These are phyloP conservation scores for Torymus aiolomorphi DNA, from an alignment of 2,888 invertebrate genomes.

Conservation along the genomic window DNA sequence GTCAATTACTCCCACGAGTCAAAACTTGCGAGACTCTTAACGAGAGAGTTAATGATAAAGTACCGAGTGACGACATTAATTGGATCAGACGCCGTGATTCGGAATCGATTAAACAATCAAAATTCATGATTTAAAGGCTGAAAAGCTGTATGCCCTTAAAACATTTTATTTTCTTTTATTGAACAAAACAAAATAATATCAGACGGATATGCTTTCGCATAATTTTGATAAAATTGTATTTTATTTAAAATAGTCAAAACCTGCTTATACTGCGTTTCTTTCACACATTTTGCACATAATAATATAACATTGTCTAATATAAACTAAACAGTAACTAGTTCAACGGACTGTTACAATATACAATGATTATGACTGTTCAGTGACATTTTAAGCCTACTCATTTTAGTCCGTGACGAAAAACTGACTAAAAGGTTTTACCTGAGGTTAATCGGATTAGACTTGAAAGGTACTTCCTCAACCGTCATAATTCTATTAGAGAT, in stretches of 20 bases:
- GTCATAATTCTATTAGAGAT: constrained; percentile 3
- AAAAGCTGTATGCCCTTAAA: no score
- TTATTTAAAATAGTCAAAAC: no score
- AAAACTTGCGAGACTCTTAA: constrained; percentile 32
- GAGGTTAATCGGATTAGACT: constrained; percentile 21
- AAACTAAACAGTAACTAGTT: no score
- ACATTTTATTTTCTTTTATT: no score
- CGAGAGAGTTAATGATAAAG: constrained; percentile 43
- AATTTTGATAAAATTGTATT: no score
- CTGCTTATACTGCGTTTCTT: no score
- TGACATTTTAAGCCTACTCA: neutral
- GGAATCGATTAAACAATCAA: constrained; percentile 22
- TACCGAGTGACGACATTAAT: constrained; percentile 20
- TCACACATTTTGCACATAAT: no score
- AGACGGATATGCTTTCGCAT: no score
- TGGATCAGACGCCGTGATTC: constrained; percentile 8
- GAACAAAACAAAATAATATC: no score
- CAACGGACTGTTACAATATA: no score
- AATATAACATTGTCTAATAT: no score
- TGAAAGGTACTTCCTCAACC: neutral
- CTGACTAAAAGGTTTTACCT: neutral
- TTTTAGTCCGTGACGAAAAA: neutral
- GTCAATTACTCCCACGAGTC: constrained; percentile 45
- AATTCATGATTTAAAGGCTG: neutral
- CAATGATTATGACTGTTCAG: no score